Conservation (phyloP, 2,888 invertebrate genomes). For the Linnaemya vulpina region DNA sequence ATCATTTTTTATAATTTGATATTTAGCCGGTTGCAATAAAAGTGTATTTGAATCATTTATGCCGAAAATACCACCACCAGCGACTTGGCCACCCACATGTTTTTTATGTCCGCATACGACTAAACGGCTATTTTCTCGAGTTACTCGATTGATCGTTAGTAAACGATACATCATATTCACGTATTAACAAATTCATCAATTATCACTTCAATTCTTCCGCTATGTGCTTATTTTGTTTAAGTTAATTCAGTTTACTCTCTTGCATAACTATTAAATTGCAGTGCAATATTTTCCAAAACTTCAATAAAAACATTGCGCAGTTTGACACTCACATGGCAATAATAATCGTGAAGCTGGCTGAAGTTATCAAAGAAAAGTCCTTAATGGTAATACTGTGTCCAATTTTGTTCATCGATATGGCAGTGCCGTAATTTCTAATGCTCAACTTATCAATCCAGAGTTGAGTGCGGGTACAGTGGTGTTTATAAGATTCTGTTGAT, state of each 20-base stretch:
- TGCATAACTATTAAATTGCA: slow-evolving; percentile 75
- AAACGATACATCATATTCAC: slow-evolving; percentile 78
- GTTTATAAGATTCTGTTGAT: too few relatives aligned
- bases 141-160: slow-evolving; percentile 76
- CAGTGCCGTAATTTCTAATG: background rate
- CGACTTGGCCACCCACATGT: slow-evolving; percentile 52
- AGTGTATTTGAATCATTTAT: slow-evolving; percentile 72
- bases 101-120: slow-evolving; percentile 69
- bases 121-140: slow-evolving; percentile 75
- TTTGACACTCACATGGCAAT: slow-evolving; percentile 69
- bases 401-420: background rate
- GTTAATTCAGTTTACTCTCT: slow-evolving; percentile 74
- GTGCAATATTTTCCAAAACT: slow-evolving; percentile 17
- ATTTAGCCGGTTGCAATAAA: slow-evolving; percentile 65
- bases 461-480: background rate
- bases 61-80: slow-evolving; percentile 33
- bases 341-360: slow-evolving; percentile 60
- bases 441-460: background rate
- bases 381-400: background rate
- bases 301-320: slow-evolving; percentile 59
- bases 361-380: background rate
- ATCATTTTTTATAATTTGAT: slow-evolving; percentile 26
- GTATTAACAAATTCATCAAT: slow-evolving; percentile 17
- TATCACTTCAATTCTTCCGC: background rate
- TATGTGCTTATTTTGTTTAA: slow-evolving; percentile 50